Evolutionary conservation across 2,797 vertebrate genomes (phyloP).

Genomic region (Gallinago stenura): DNA sequence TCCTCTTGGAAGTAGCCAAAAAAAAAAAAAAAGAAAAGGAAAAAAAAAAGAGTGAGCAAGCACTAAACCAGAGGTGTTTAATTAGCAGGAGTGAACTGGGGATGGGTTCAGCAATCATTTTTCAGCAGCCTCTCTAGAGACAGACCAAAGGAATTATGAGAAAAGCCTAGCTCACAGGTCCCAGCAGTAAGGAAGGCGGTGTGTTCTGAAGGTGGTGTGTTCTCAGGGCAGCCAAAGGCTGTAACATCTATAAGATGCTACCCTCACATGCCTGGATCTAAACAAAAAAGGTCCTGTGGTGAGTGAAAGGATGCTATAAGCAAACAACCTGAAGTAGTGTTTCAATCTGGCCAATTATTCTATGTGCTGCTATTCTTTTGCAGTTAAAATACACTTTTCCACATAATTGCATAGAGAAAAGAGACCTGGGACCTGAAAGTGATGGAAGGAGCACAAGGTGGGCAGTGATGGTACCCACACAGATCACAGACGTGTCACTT

Average conservation of each 20-base stretch:
- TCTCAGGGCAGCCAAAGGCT: not conserved
- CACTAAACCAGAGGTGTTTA: slow-evolving; percentile 75
- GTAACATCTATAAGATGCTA: not conserved
- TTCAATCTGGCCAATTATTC: not conserved
- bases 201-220: not conserved
- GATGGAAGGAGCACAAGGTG: not conserved
- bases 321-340: not conserved
- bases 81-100: slow-evolving; percentile 73
- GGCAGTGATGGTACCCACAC: not conserved
- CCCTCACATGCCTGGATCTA: not conserved
- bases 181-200: not conserved
- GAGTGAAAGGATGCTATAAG: not conserved
- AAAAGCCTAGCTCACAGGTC: slow-evolving; percentile 8
- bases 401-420: not conserved
- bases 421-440: not conserved
- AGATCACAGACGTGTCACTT: not conserved
- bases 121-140: slow-evolving; percentile 59
- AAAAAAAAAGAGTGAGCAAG: not conserved
- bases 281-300: not conserved
- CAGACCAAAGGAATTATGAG: not conserved
- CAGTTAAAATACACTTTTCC: not conserved
- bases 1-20: slow-evolving; percentile 66
- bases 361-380: not conserved
- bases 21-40: not conserved
- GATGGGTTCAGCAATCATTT: slow-evolving; percentile 70